Evolutionary conservation across 2,797 vertebrate genomes (phyloP).

Genomic region (Paguma larvata): DNA sequence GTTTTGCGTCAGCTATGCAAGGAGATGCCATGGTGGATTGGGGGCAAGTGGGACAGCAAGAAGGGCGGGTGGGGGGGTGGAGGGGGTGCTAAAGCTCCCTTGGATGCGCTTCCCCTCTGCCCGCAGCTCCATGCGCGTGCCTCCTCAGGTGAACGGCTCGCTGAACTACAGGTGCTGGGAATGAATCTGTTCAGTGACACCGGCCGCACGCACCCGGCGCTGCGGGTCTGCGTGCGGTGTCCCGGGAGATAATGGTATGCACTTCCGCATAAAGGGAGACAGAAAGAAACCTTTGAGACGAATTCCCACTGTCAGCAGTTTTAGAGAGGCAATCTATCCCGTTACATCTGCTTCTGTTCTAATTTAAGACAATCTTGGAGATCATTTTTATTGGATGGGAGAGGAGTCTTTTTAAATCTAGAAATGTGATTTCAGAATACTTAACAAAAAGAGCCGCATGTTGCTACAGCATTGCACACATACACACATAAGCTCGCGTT

Average conservation of each 20-base stretch:
- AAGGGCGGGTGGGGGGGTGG: not conserved
- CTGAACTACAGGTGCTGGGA: not conserved
- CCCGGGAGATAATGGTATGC: not conserved
- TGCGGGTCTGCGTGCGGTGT: too few relatives aligned
- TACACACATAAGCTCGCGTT: not conserved
- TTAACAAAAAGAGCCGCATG: not conserved
- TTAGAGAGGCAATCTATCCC: not conserved
- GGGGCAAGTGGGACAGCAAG: not conserved
- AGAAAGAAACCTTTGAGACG: not conserved
- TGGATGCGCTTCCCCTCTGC: fast-evolving
- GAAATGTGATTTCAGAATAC: not conserved
- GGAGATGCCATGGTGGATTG: not conserved
- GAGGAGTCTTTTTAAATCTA: constrained; percentile 33
- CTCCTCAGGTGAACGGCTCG: not conserved
- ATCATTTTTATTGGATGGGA: not conserved
- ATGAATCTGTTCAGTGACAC: not conserved
- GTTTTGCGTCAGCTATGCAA: not conserved
- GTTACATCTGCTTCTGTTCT: constrained; percentile 58
- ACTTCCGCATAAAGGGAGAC: not conserved
- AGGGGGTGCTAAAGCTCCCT: not conserved
- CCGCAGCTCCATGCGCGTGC: not conserved
- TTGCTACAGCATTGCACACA: not conserved
- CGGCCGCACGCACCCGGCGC: fast-evolving
- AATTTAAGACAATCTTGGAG: constrained; percentile 11
- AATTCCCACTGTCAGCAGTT: constrained; percentile 35